phyloP scores from a whole-genome alignment of 2,113 vertebrate genomes.

The Mixornis gularis region DNA sequence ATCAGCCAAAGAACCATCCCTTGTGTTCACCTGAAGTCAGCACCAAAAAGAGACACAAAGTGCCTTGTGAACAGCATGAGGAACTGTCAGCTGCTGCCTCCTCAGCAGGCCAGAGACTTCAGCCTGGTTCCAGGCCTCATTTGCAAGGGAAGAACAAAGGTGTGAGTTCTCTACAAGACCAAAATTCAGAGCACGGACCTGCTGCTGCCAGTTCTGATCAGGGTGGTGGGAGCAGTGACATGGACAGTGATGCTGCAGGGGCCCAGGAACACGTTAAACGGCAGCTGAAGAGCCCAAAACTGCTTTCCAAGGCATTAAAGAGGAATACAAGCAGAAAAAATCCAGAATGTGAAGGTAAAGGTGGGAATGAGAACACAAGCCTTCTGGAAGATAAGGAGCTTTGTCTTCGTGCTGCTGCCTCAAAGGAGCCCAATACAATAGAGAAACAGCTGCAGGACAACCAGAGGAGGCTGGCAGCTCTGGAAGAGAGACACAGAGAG shows the following conservation, averaged over 20 bases:
- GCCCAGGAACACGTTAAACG: fast-evolving
- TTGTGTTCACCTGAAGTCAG: neutral
- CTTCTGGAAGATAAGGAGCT: neutral
- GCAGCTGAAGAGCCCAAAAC: neutral
- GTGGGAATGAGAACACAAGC: neutral
- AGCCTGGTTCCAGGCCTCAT: neutral
- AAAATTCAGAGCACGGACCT: neutral
- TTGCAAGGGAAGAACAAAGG: neutral
- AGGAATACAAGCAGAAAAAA: neutral
- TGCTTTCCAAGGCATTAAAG: neutral
- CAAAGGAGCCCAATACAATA: neutral
- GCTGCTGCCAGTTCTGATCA: neutral
- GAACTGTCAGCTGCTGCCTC: neutral
- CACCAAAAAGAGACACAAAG: neutral
- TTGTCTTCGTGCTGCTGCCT: neutral
- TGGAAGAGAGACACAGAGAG: constrained; percentile 79
- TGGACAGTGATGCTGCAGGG: neutral
- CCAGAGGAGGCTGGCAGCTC: constrained; percentile 83
- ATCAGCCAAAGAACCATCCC: neutral
- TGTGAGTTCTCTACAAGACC: neutral
- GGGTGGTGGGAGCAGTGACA: neutral
- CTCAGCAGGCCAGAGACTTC: neutral
- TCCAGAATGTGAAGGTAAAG: neutral
- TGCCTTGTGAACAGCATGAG: neutral
- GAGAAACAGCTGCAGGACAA: constrained; percentile 81